Evolutionary conservation across 2,888 invertebrate genomes (phyloP), one percentile per base, ranked within the genome.

Genomic region (Liopterus haemorrhoidalis): DNA sequence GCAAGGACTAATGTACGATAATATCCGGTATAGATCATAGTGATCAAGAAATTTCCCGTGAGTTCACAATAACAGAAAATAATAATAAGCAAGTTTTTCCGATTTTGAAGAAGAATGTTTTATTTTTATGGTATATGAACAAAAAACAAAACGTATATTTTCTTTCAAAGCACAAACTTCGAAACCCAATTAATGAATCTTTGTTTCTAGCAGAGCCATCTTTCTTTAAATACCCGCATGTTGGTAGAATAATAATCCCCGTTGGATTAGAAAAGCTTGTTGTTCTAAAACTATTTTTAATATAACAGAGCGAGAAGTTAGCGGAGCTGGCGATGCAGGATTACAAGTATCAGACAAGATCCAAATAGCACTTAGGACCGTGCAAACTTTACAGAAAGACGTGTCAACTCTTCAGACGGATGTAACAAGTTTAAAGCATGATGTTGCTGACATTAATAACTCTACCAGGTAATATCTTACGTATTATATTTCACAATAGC

Each of bases 341-440:
- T 30, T 39, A 24, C 33, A 45, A 5, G 24, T 44, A 5, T 37
- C 44, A 6, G 39, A 45, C 39, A 45, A 45, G 24, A 19, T 45
- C 15, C 38, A 33, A 25, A 38, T 39, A 33, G 37, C 28, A 11
- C 15, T 45, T 31, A 16, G 39, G 2, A 36, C 36, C 14, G 24
- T 31, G 8, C 41, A 46, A 41, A 30, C 36, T 28, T 31, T 41
- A 24, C 31, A 41, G 21, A 41, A 33, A 27, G 32, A 27, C 5
- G 19, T 39, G 11, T 11, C 30, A 2, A 30, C 14, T 8, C 24
- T 46, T 20, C 46, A 41, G 8, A 24, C 33, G 15, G 46, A 41
- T 30, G 9, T 46, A 8, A n/a, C 35, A 5, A 18, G 12, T 8
- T 21, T 46, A 11, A 28, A 20, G 25, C 25, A 28, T 14, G 37